A percentile compares a stretch with the other conserved stretches of the same genome.
phyloP scores from a whole-genome alignment of 2,797 vertebrate genomes.

The Malurus splendens region DNA sequence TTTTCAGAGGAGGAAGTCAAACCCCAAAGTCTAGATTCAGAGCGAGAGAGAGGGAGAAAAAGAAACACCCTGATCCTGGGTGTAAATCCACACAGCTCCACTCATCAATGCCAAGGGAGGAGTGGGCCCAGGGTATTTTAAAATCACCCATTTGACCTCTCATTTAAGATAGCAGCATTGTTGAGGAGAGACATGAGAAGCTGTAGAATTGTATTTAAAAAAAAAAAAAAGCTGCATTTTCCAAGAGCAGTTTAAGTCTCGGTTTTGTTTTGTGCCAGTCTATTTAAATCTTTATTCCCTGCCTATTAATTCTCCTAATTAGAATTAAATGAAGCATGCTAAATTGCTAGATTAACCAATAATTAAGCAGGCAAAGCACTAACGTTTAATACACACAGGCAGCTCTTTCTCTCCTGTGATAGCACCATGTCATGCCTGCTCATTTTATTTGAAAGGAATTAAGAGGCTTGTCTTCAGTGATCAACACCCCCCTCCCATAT shows the following conservation, averaged over 20 bases:
- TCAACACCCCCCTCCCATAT: constrained; percentile 37
- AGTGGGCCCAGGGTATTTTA: neutral
- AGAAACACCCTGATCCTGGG: neutral
- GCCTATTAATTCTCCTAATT: constrained; percentile 86
- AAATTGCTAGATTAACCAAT: constrained; percentile 85
- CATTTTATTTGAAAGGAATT: constrained; percentile 67
- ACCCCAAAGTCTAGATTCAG: neutral
- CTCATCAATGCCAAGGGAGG: neutral
- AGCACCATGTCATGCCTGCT: constrained; percentile 63
- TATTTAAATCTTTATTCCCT: constrained; percentile 75
- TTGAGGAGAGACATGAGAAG: neutral
- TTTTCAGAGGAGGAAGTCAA: neutral
- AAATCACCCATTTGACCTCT: neutral
- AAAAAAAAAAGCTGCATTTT: neutral
- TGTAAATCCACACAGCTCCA: neutral
- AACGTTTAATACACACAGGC: constrained; percentile 68
- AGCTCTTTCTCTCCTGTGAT: constrained; percentile 60
- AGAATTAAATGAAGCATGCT: constrained; percentile 84
- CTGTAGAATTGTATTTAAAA: neutral
- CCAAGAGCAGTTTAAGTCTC: constrained; percentile 28
- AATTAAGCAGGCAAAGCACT: constrained; percentile 79
- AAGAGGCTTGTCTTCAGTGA: constrained; percentile 56
- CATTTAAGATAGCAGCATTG: neutral
- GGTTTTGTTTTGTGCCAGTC: constrained; percentile 73
- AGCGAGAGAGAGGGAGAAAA: neutral